These are phyloP conservation scores for Sebastiscus albofasciatus DNA, from an alignment of 2,797 vertebrate species.

Conservation along the genomic window DNA sequence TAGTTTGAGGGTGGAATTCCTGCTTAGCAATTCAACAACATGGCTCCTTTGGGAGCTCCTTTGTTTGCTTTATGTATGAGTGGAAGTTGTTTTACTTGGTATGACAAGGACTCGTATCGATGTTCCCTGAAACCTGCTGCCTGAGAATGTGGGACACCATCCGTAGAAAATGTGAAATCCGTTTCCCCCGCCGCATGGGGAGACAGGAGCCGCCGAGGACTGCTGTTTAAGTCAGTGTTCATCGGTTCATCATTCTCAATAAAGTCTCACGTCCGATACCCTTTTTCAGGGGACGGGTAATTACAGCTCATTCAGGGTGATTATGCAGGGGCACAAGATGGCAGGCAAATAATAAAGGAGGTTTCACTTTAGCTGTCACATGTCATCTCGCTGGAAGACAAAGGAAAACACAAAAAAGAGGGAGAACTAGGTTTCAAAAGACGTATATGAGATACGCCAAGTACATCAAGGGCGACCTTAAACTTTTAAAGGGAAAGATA, in stretches of 20 bases:
- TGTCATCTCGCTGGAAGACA: slow-evolving; percentile 55
- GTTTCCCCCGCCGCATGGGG: background rate
- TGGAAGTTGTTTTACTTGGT: slow-evolving; percentile 47
- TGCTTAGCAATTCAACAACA: slow-evolving; percentile 9
- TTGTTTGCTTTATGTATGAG: slow-evolving; percentile 48
- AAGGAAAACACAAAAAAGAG: slow-evolving; percentile 50
- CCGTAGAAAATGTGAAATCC: slow-evolving; percentile 48
- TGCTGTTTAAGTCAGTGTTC: slow-evolving; percentile 43
- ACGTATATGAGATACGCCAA: slow-evolving; percentile 61
- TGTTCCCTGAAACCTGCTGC: slow-evolving; percentile 28
- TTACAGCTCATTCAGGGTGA: slow-evolving; percentile 64
- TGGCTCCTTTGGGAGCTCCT: slow-evolving; percentile 31
- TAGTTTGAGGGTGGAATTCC: slow-evolving; percentile 1
- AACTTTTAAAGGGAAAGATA: slow-evolving; percentile 78
- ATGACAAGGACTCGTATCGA: slow-evolving; percentile 48
- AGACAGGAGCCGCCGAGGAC: background rate
- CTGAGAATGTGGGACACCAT: slow-evolving; percentile 35
- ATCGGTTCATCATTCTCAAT: slow-evolving; percentile 58
- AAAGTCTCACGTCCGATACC: slow-evolving; percentile 42
- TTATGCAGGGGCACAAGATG: slow-evolving; percentile 61
- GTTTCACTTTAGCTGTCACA: slow-evolving; percentile 69
- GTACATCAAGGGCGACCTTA: slow-evolving; percentile 74
- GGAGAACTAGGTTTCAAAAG: slow-evolving; percentile 51
- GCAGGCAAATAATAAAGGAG: slow-evolving; percentile 67
- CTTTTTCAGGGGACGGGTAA: slow-evolving; percentile 60